Conservation (phyloP, 2,113 vertebrate species). For the Manacus vitellinus region DNA sequence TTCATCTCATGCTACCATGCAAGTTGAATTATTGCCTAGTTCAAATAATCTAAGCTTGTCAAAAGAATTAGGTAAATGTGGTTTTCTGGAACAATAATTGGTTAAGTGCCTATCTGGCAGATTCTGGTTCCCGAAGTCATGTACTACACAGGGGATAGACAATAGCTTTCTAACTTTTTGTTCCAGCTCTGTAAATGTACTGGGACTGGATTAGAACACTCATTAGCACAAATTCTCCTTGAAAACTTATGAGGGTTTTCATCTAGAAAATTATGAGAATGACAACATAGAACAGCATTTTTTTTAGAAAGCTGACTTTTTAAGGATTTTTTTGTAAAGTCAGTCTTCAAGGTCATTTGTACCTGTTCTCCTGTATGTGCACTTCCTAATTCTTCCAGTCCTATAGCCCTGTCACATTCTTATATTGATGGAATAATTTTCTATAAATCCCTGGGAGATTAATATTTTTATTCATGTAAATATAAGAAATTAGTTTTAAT, state of each 20-base stretch:
- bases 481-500: not conserved
- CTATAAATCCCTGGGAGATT: not conserved
- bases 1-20: not conserved
- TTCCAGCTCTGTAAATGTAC: not conserved
- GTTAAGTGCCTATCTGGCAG: conserved; percentile 1
- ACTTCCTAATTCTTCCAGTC: not conserved
- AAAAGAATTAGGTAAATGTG: not conserved
- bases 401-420: not conserved
- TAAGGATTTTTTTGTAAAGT: not conserved
- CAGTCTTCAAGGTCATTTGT: not conserved
- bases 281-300: not conserved
- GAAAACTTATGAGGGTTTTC: not conserved
- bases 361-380: accelerated
- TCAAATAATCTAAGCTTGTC: conserved; percentile 9
- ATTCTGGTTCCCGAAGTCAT: not conserved
- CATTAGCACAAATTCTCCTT: not conserved
- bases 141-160: not conserved
- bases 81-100: conserved; percentile 36
- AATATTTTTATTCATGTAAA: not conserved
- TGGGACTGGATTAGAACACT: not conserved
- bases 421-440: not conserved
- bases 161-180: not conserved
- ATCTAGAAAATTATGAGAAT: not conserved
- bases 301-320: not conserved
- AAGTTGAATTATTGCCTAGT: conserved; percentile 17